Conservation (phyloP, 2,797 vertebrate species). For the Notamacropus eugenii region DNA sequence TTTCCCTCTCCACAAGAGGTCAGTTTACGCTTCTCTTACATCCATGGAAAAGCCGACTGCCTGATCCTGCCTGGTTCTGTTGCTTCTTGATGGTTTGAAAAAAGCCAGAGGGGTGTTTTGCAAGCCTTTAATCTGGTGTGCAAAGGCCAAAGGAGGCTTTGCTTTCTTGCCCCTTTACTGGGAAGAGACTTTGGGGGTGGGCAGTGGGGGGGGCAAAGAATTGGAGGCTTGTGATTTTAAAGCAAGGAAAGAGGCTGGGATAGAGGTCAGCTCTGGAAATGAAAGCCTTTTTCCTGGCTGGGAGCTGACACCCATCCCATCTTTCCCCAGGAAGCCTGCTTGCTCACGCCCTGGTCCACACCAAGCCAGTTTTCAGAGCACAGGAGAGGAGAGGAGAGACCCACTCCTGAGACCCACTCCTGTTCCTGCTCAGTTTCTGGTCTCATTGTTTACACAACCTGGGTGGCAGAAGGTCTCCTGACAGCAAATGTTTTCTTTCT, state of each 20-base stretch:
- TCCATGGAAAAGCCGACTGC: conserved; percentile 44
- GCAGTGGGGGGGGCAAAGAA: not conserved
- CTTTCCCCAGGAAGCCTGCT: conserved; percentile 13
- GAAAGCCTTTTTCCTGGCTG: not conserved
- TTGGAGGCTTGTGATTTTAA: not conserved
- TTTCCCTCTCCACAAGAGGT: conserved; percentile 60
- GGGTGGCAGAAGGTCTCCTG: not conserved
- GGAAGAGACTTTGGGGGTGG: not conserved
- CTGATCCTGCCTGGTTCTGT: not conserved
- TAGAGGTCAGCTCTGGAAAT: not conserved
- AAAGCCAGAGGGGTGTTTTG: conserved; percentile 32
- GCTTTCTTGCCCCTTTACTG: not conserved
- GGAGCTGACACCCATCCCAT: not conserved
- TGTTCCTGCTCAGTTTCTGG: not conserved
- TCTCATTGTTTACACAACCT: conserved; percentile 16
- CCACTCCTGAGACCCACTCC: not conserved
- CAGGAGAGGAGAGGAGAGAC: not conserved
- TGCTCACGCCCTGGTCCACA: not conserved
- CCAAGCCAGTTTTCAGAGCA: not conserved
- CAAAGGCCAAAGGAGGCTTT: not conserved
- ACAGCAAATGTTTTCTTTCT: not conserved
- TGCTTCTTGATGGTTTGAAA: not conserved
- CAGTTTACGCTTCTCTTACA: conserved; percentile 47
- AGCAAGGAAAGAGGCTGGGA: not conserved
- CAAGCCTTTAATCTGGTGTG: conserved; percentile 43